Percentiles rank a stretch among this genome's conserved stretches.
phyloP scores from a whole-genome alignment of 2,797 vertebrate species.

The Kryptopterus vitreolus region DNA sequence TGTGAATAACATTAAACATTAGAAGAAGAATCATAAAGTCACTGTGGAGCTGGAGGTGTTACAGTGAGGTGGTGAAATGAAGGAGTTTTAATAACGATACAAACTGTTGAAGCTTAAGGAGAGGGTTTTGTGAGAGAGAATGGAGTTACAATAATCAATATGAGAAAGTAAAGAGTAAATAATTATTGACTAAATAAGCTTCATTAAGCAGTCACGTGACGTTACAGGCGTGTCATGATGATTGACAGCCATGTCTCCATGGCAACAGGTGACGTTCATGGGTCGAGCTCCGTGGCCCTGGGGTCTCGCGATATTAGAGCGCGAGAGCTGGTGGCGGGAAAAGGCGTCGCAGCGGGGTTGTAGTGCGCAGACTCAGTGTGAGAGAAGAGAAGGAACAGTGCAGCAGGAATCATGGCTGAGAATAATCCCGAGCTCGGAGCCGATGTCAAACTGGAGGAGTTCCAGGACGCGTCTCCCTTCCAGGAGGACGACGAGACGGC shows the following conservation, averaged over 20 bases:
- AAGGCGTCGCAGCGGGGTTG: constrained; percentile 53
- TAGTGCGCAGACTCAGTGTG: constrained; percentile 64
- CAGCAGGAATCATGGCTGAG: constrained; percentile 32
- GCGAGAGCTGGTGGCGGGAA: constrained; percentile 46
- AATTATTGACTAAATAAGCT: no score
- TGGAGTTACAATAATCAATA: no score
- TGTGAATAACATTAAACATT: no score
- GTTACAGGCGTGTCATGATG: neutral
- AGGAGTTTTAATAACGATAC: no score
- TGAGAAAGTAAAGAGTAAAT: no score
- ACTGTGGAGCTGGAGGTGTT: no score
- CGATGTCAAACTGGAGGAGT: constrained; percentile 48
- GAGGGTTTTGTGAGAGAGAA: no score
- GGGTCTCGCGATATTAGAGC: constrained; percentile 42
- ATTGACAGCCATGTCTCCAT: neutral
- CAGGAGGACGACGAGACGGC: constrained; percentile 61
- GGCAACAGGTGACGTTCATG: neutral
- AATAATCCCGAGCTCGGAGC: constrained; percentile 46
- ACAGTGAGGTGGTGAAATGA: no score
- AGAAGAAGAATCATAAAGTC: no score
- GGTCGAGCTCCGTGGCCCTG: neutral
- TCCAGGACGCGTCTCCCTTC: constrained; percentile 6
- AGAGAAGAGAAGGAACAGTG: neutral
- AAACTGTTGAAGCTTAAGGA: no score
- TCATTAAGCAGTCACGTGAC: no score